phyloP scores from a whole-genome alignment of 2,888 invertebrate species.

The Strigamia transsilvanica region DNA sequence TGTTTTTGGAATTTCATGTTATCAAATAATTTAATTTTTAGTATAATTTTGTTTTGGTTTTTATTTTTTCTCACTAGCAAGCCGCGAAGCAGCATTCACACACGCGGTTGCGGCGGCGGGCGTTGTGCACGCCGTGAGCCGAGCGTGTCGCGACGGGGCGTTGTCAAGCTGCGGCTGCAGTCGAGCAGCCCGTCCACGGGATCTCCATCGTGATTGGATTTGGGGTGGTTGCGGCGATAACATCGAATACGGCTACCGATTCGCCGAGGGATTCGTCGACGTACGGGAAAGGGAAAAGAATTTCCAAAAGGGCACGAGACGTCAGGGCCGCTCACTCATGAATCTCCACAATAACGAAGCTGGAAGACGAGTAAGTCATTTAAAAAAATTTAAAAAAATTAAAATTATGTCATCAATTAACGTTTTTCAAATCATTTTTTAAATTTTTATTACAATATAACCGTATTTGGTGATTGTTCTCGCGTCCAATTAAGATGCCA shows the following conservation, averaged over 20 bases:
- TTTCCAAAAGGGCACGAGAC: constrained; percentile 81
- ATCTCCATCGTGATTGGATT: constrained; percentile 89
- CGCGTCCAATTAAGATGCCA: constrained; percentile 12
- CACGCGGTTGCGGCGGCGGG: constrained; percentile 70
- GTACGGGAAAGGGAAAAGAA: constrained; percentile 80
- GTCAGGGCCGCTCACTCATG: constrained; percentile 89
- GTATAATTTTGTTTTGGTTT: too few relatives aligned
- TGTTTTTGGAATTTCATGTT: too few relatives aligned
- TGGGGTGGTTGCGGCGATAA: constrained; percentile 99
- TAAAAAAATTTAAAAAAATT: background rate
- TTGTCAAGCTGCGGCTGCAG: constrained; percentile 91
- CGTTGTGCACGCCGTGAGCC: constrained; percentile 85
- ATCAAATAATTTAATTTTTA: too few relatives aligned
- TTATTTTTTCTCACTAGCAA: constrained; percentile 62
- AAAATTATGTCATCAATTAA: background rate
- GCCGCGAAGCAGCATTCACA: constrained; percentile 69
- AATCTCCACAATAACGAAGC: constrained; percentile 98
- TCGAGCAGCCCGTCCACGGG: constrained; percentile 79
- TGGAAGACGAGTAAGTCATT: constrained; percentile 82
- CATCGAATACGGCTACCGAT: constrained; percentile 94
- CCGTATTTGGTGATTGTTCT: constrained; percentile 16
- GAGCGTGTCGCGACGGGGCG: constrained; percentile 90
- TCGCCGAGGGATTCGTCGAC: constrained; percentile 72
- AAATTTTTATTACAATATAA: background rate
- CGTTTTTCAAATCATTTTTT: background rate